phyloP scores from a whole-genome alignment of 2,888 invertebrate genomes.

The Heliconius ismenius region DNA sequence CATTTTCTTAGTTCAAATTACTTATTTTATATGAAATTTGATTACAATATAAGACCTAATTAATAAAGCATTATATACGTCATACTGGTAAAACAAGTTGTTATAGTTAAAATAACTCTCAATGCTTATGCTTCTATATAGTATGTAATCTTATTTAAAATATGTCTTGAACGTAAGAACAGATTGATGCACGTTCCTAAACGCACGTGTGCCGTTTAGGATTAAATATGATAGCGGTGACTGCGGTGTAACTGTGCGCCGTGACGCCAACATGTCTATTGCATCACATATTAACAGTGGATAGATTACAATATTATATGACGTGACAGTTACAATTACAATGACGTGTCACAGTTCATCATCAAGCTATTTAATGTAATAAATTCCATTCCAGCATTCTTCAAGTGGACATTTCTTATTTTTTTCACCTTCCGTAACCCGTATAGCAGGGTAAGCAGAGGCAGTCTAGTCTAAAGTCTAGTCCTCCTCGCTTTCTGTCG shows the following conservation, averaged over 20 bases:
- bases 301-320: slow-evolving; percentile 22
- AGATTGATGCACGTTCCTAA: slow-evolving; percentile 47
- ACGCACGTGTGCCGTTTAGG: slow-evolving; percentile 52
- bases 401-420: slow-evolving; percentile 63
- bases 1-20: slow-evolving; percentile 42
- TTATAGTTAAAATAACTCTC: not conserved
- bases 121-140: not conserved
- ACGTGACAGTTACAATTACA: slow-evolving; percentile 7
- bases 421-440: too few species aligned
- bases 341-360: slow-evolving; percentile 7
- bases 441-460: too few species aligned
- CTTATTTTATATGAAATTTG: not conserved
- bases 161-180: slow-evolving; percentile 30
- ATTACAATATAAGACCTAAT: too few species aligned
- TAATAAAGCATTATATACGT: too few species aligned
- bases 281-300: slow-evolving; percentile 38
- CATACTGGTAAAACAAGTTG: not conserved
- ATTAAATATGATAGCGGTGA: slow-evolving; percentile 56
- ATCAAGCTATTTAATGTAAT: slow-evolving; percentile 22
- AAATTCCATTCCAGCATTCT: slow-evolving; percentile 43
- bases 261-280: slow-evolving; percentile 41
- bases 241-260: slow-evolving; percentile 59
- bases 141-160: slow-evolving; percentile 13
- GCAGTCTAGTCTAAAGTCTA: too few species aligned
- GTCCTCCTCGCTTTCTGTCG: too few species aligned